phyloP scores from a whole-genome alignment of 2,888 invertebrate genomes.

The Temnothorax rugatulus region DNA sequence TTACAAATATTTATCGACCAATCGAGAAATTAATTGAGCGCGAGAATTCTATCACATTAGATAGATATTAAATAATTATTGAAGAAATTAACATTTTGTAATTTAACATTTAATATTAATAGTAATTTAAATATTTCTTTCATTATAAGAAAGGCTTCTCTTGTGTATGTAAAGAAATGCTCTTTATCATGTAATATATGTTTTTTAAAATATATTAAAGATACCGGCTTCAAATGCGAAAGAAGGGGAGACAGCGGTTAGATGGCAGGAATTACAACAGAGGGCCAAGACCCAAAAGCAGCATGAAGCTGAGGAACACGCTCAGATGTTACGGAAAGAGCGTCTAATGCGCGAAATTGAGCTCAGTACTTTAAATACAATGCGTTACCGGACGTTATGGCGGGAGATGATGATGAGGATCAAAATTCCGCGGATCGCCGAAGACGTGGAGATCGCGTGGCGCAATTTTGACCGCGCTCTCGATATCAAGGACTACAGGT shows the following conservation, averaged over 20 bases:
- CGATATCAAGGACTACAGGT: slow-evolving; percentile 86
- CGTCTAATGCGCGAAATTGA: slow-evolving; percentile 84
- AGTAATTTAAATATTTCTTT: neutral
- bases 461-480: slow-evolving; percentile 86
- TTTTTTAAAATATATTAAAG: neutral
- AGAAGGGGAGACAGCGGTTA: neutral
- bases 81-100: neutral
- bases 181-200: neutral
- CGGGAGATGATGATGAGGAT: slow-evolving; percentile 84
- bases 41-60: neutral
- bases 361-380: slow-evolving; percentile 82
- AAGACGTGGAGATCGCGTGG: slow-evolving; percentile 86
- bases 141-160: neutral
- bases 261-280: slow-evolving; percentile 3
- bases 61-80: slow-evolving; percentile 19
- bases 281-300: slow-evolving; percentile 68
- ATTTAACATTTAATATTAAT: neutral
- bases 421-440: slow-evolving; percentile 84
- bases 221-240: neutral
- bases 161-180: neutral
- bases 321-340: slow-evolving; percentile 80
- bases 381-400: slow-evolving; percentile 84
- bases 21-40: neutral
- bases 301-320: slow-evolving; percentile 74
- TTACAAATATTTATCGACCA: too few species aligned